Evolutionary conservation across 2,888 invertebrate species (phyloP).

Genomic region (Athrips mouffetella): DNA sequence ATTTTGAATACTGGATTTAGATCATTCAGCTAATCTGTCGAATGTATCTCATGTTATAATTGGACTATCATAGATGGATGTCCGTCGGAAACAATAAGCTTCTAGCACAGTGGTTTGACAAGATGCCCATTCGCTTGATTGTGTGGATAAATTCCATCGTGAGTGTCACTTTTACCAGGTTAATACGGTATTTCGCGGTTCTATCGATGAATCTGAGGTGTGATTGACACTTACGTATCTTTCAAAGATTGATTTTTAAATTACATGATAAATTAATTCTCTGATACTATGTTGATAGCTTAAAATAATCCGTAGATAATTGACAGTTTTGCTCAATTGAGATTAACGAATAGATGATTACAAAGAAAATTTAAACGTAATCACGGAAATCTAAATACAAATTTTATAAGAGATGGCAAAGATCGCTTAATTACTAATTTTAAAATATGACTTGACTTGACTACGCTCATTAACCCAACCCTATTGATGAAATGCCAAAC

Average conservation of each 20-base stretch:
- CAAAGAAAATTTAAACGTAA: no score
- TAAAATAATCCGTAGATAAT: no score
- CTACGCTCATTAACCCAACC: not conserved
- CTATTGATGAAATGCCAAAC: not conserved
- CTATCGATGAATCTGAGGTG: not conserved
- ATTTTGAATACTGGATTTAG: not conserved
- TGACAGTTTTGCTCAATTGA: no score
- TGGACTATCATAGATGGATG: conserved; percentile 49
- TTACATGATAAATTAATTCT: no score
- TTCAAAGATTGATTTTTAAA: not conserved
- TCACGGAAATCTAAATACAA: no score
- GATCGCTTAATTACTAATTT: no score
- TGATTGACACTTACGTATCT: not conserved
- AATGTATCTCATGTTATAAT: conserved; percentile 49
- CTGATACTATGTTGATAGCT: no score
- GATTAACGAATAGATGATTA: no score
- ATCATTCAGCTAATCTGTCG: conserved; percentile 43
- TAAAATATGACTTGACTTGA: no score
- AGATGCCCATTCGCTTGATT: not conserved
- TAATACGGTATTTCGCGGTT: conserved; percentile 8
- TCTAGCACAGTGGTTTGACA: conserved; percentile 1
- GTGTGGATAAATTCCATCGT: not conserved
- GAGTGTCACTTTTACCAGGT: not conserved
- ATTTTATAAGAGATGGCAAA: no score
- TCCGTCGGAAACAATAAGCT: conserved; percentile 45